Percentiles rank a stretch among this genome's conserved stretches.
phyloP scores from a whole-genome alignment of 1,140 invertebrate species.

The Drosophila funebris region DNA sequence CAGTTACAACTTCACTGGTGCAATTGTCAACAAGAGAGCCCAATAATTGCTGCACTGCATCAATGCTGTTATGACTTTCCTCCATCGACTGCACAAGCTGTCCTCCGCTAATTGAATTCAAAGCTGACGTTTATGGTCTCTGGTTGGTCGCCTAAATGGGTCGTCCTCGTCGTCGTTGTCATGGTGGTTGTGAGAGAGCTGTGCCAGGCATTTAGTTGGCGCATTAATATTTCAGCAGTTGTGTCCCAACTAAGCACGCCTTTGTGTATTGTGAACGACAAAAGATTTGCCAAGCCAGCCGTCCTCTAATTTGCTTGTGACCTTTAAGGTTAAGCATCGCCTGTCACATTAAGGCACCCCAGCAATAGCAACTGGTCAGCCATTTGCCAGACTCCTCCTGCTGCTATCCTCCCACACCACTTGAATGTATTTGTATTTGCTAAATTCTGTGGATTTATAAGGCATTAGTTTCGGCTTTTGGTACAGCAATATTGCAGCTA shows the following conservation, averaged over 20 bases:
- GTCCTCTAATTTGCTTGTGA: conserved; percentile 61
- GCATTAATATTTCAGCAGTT: conserved; percentile 67
- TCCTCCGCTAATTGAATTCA: conserved; percentile 63
- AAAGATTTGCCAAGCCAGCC: conserved; percentile 25
- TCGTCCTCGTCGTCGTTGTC: conserved; percentile 1
- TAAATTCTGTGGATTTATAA: conserved; percentile 71
- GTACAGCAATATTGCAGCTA: not conserved
- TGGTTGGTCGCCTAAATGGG: not conserved
- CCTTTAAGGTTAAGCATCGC: conserved; percentile 48
- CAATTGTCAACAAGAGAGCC: conserved; percentile 43
- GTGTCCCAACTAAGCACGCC: conserved; percentile 51
- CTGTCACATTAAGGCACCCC: conserved; percentile 40
- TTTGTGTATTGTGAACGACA: conserved; percentile 46
- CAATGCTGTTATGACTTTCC: conserved; percentile 7
- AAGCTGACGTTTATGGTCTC: conserved; percentile 40
- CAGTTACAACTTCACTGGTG: conserved; percentile 35
- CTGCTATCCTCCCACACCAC: conserved; percentile 12
- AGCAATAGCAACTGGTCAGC: conserved; percentile 17
- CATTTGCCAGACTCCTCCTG: not conserved
- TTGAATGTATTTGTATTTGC: conserved; percentile 66
- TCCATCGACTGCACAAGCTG: not conserved
- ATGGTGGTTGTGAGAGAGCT: not conserved
- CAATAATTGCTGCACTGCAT: conserved; percentile 66
- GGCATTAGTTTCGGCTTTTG: conserved; percentile 58
- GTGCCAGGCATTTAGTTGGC: conserved; percentile 22